Evolutionary conservation across 2,888 invertebrate species (phyloP).

Genomic region (Fragum sueziense): DNA sequence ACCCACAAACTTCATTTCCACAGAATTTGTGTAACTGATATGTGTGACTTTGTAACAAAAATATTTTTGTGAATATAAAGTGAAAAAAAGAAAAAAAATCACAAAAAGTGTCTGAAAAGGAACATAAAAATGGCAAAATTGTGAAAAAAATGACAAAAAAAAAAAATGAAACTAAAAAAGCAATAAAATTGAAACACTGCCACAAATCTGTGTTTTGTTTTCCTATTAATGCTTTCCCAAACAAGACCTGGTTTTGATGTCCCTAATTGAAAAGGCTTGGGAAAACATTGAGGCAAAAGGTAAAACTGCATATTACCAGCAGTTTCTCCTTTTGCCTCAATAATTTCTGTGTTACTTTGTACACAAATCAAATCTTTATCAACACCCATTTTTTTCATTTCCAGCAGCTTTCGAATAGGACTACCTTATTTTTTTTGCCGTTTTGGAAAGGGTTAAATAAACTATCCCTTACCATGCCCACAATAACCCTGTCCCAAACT

Average conservation of each 20-base stretch:
- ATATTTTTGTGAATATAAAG: background rate
- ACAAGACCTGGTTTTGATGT: no score
- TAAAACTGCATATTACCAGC: no score
- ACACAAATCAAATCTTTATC: no score
- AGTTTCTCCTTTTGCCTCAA: no score
- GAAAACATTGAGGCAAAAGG: no score
- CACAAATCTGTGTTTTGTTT: background rate
- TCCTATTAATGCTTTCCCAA: background rate
- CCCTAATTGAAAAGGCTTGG: no score
- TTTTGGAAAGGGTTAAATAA: background rate
- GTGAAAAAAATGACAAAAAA: background rate
- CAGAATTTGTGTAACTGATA: background rate
- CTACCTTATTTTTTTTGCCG: no score
- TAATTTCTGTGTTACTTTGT: no score
- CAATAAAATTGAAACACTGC: conserved; percentile 21
- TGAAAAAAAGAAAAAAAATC: background rate
- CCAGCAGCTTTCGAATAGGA: no score
- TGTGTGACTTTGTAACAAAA: background rate
- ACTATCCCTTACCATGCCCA: background rate
- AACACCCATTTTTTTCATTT: no score
- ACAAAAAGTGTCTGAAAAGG: background rate
- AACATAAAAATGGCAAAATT: background rate
- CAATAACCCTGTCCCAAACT: background rate
- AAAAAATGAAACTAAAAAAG: background rate
- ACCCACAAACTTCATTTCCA: no score